These are phyloP conservation scores for Xestia sexstrigata DNA, from an alignment of 2,888 invertebrate genomes.

Conservation along the genomic window DNA sequence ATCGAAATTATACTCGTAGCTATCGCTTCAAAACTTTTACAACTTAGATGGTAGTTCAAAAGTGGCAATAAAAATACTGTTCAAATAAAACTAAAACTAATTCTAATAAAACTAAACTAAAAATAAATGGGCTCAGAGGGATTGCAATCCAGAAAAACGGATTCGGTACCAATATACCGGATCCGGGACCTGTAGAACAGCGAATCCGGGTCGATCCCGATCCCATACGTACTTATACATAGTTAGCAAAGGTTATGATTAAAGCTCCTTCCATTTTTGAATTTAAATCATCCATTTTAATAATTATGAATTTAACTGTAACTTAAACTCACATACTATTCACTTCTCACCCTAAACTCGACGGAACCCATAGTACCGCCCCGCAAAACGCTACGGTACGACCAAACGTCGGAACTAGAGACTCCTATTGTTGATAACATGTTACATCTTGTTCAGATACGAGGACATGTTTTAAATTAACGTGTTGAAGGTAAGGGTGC, in stretches of 20 bases:
- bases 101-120: too few relatives aligned
- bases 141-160: too few relatives aligned
- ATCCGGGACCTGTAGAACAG: too few relatives aligned
- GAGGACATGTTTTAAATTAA: slow-evolving; percentile 45
- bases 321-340: neutral
- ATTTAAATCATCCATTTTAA: neutral
- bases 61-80: too few relatives aligned
- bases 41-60: too few relatives aligned
- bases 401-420: slow-evolving; percentile 43
- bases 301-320: neutral
- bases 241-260: neutral
- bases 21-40: neutral
- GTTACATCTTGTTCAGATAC: slow-evolving; percentile 38
- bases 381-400: neutral
- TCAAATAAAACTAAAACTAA: too few relatives aligned
- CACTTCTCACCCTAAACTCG: neutral
- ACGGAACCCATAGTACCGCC: slow-evolving; percentile 32
- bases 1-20: neutral
- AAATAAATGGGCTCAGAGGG: too few relatives aligned
- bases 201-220: too few relatives aligned
- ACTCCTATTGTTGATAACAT: slow-evolving; percentile 45
- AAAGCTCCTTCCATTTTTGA: neutral
- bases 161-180: too few relatives aligned
- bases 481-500: slow-evolving; percentile 21
- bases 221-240: too few relatives aligned